These are phyloP conservation scores for Papilio polyxenes DNA, from an alignment of 1,140 invertebrate species.

Conservation along the genomic window DNA sequence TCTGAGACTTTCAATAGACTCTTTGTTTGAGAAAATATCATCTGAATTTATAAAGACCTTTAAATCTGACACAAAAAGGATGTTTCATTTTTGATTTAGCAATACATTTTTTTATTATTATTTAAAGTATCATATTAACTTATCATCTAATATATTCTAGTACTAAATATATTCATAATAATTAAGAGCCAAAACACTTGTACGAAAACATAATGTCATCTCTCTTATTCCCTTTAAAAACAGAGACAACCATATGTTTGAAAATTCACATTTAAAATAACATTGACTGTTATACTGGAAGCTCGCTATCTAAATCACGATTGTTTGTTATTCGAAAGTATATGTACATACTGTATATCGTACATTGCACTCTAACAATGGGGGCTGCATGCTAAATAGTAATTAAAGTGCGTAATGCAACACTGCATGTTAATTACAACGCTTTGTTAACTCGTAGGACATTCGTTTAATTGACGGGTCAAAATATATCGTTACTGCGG, in stretches of 20 bases:
- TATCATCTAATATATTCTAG: too few relatives aligned
- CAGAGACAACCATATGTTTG: neutral
- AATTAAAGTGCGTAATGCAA: slow-evolving; percentile 19
- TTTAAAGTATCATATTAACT: too few relatives aligned
- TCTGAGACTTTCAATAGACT: slow-evolving; percentile 22
- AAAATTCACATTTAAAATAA: too few relatives aligned
- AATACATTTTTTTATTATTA: neutral
- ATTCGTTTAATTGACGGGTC: neutral
- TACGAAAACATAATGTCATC: neutral
- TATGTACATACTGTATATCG: neutral
- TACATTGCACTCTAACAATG: neutral
- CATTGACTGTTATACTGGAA: too few relatives aligned
- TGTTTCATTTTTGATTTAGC: neutral
- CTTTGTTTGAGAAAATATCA: slow-evolving; percentile 2
- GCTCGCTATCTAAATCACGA: neutral
- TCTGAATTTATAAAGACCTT: neutral
- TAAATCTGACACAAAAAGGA: neutral
- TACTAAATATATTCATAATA: too few relatives aligned
- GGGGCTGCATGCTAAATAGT: neutral
- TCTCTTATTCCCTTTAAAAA: neutral
- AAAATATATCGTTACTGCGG: neutral
- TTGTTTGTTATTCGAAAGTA: neutral
- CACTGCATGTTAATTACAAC: slow-evolving; percentile 12
- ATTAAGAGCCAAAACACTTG: too few relatives aligned
- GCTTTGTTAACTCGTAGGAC: neutral